phyloP scores from a whole-genome alignment of 2,113 vertebrate species.

The Pteruthius melanotis region DNA sequence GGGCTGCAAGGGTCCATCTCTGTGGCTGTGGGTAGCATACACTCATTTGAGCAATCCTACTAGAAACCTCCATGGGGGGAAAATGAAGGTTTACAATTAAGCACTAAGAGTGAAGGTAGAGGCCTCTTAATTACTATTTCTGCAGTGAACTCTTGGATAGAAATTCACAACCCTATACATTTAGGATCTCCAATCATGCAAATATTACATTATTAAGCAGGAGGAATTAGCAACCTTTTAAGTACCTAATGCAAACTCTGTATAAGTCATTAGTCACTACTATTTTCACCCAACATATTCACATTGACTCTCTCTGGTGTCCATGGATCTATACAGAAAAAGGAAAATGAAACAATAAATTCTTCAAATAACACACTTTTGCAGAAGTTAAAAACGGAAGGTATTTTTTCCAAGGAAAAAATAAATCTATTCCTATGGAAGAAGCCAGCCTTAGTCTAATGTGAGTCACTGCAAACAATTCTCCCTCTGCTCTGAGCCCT shows the following conservation, averaged over 20 bases:
- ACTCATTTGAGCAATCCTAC: neutral
- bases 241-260: neutral
- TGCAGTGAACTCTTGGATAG: neutral
- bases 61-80: neutral
- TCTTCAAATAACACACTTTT: neutral
- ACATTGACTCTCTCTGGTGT: neutral
- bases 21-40: neutral
- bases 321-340: neutral
- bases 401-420: neutral
- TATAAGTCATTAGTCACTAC: neutral
- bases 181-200: neutral
- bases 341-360: conserved; percentile 22
- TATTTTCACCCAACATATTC: neutral
- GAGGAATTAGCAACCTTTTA: neutral
- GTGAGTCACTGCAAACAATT: neutral
- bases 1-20: neutral
- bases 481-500: neutral
- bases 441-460: neutral
- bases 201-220: neutral
- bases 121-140: neutral
- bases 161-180: neutral
- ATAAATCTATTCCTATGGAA: neutral
- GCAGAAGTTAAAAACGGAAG: neutral
- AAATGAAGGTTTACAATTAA: neutral
- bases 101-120: neutral